Percentiles rank a stretch among this genome's conserved stretches.
Conservation (phyloP, 2,888 invertebrate genomes). For the Cosmia trapezina region DNA sequence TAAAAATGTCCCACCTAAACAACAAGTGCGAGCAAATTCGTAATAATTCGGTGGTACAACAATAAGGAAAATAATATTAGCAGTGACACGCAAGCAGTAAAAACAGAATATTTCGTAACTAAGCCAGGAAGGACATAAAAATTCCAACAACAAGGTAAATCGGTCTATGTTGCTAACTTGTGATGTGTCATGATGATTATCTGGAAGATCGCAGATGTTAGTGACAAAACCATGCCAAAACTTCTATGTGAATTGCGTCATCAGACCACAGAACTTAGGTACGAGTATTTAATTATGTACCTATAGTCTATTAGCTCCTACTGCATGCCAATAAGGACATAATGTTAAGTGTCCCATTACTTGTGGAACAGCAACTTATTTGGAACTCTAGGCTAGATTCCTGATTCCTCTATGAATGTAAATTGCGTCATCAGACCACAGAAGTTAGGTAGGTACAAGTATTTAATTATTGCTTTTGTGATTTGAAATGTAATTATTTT, state of each 20-base stretch:
- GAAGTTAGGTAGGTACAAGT: no score
- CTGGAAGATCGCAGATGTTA: constrained; percentile 4
- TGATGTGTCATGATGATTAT: constrained; percentile 20
- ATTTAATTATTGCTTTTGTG: no score
- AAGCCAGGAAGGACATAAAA: constrained; percentile 23
- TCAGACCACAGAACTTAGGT: not conserved
- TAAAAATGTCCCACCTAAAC: constrained; percentile 35
- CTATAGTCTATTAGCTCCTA: not conserved
- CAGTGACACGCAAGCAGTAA: constrained; percentile 33
- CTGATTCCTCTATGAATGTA: no score
- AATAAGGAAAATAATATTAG: constrained; percentile 60
- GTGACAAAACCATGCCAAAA: not conserved
- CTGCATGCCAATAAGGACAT: no score
- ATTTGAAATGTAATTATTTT: no score
- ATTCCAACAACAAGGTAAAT: constrained; percentile 49
- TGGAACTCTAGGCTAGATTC: not conserved
- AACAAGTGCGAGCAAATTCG: constrained; percentile 52
- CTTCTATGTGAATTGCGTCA: not conserved
- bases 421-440: no score
- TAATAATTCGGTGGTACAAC: constrained; percentile 47
- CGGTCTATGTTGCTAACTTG: constrained; percentile 18
- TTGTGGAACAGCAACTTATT: not conserved
- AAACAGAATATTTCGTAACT: constrained; percentile 50
- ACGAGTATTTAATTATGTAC: not conserved
- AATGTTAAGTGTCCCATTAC: not conserved